These are phyloP conservation scores for Triplophysa bombifrons DNA, from an alignment of 2,797 vertebrate genomes.

Conservation along the genomic window DNA sequence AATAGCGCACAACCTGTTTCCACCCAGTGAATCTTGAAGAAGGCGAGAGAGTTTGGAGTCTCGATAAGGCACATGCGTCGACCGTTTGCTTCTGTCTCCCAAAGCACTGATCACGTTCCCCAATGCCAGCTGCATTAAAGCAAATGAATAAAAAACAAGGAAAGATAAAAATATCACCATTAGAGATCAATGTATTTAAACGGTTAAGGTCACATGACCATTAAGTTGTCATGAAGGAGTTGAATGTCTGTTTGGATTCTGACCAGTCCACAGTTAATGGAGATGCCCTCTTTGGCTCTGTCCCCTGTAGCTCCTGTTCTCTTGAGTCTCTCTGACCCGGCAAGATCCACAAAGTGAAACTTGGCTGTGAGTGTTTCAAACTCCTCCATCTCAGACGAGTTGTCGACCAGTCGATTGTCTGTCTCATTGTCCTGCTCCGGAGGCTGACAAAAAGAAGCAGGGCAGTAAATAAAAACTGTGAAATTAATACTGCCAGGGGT, in stretches of 20 bases:
- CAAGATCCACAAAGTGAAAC: constrained; percentile 98
- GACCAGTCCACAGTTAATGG: constrained; percentile 96
- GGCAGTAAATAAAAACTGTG: not conserved
- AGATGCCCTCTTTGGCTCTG: constrained; percentile 95
- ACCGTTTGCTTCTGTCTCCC: constrained; percentile 93
- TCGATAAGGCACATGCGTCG: constrained; percentile 93
- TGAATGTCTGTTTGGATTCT: constrained; percentile 50
- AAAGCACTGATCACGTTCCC: constrained; percentile 97
- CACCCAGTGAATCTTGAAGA: constrained; percentile 96
- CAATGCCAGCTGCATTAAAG: constrained; percentile 83
- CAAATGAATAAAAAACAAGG: not conserved
- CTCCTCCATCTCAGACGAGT: constrained; percentile 88
- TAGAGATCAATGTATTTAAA: not conserved
- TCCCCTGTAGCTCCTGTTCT: constrained; percentile 96
- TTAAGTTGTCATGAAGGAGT: not conserved
- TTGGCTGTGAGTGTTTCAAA: constrained; percentile 96
- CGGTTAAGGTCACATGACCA: not conserved
- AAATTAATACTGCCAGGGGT: not conserved
- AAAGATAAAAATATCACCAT: not conserved
- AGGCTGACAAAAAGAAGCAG: constrained; percentile 42
- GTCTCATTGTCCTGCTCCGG: constrained; percentile 79
- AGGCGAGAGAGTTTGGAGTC: constrained; percentile 97
- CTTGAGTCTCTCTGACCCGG: constrained; percentile 94
- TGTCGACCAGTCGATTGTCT: constrained; percentile 87
- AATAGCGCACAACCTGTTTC: constrained; percentile 85